A percentile compares a stretch with the other conserved stretches of the same genome.
These are phyloP conservation scores for Stegophylla sp. DNA, from an alignment of 2,888 invertebrate genomes.

Conservation along the genomic window DNA sequence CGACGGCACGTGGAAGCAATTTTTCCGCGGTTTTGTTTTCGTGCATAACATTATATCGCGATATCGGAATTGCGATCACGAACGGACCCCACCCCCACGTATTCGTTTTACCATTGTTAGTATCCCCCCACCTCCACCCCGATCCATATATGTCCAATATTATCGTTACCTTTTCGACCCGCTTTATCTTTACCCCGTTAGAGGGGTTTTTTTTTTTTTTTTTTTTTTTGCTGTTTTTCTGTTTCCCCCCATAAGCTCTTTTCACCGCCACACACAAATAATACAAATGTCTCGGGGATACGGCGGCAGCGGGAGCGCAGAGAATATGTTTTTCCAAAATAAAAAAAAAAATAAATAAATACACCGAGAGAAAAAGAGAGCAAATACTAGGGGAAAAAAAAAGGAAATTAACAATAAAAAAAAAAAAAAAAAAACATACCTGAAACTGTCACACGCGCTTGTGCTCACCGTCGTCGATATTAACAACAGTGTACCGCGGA, in stretches of 20 bases:
- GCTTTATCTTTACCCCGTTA: no score
- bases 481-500: not conserved
- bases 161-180: constrained; percentile 1
- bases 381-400: not conserved
- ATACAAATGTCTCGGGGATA: constrained; percentile 11
- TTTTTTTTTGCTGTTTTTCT: no score
- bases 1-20: not conserved
- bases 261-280: constrained; percentile 4
- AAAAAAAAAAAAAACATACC: not conserved
- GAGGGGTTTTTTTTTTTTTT: not conserved
- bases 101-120: constrained; percentile 11
- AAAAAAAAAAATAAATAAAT: no score
- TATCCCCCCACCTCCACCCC: not conserved
- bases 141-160: constrained; percentile 31
- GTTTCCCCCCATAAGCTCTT: constrained; percentile 1
- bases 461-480: no score
- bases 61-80: constrained; percentile 7
- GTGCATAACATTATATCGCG: not conserved
- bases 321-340: not conserved
- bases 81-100: not conserved
- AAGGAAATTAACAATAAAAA: not conserved
- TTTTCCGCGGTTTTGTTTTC: constrained; percentile 14
- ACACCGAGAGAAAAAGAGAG: not conserved
- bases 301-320: not conserved
- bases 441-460: not conserved